Conservation (phyloP, 2,113 vertebrate species). For the Lathamus discolor region DNA sequence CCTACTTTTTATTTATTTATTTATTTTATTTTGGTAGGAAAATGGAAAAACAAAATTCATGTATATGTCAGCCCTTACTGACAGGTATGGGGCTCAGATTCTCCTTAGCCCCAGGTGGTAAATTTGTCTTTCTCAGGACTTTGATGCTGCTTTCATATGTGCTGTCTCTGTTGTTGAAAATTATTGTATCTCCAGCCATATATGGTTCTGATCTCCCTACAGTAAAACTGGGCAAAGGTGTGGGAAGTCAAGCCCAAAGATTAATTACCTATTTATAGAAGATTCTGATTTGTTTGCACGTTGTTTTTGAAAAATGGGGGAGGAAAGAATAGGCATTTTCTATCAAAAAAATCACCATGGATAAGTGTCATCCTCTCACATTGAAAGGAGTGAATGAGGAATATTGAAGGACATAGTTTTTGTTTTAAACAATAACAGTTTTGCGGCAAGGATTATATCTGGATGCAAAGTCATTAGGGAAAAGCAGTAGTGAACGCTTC, state of each 20-base stretch:
- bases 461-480: not conserved
- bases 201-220: not conserved
- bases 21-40: not conserved
- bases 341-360: not conserved
- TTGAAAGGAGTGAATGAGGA: not conserved
- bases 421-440: not conserved
- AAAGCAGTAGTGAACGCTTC: not conserved
- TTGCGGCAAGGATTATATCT: not conserved
- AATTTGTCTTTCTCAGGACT: not conserved
- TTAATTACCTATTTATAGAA: not conserved
- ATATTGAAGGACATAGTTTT: not conserved
- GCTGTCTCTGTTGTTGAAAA: not conserved
- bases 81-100: not conserved
- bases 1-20: too few species aligned
- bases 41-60: not conserved
- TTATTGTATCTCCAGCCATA: not conserved
- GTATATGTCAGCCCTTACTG: not conserved
- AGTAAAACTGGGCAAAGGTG: not conserved
- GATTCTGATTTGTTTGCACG: not conserved
- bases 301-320: not conserved
- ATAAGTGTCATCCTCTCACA: not conserved
- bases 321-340: not conserved
- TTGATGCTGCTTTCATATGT: not conserved
- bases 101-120: not conserved
- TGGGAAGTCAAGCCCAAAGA: not conserved